phyloP scores from a whole-genome alignment of 2,113 vertebrate genomes.

The Microcebus tavaratra region DNA sequence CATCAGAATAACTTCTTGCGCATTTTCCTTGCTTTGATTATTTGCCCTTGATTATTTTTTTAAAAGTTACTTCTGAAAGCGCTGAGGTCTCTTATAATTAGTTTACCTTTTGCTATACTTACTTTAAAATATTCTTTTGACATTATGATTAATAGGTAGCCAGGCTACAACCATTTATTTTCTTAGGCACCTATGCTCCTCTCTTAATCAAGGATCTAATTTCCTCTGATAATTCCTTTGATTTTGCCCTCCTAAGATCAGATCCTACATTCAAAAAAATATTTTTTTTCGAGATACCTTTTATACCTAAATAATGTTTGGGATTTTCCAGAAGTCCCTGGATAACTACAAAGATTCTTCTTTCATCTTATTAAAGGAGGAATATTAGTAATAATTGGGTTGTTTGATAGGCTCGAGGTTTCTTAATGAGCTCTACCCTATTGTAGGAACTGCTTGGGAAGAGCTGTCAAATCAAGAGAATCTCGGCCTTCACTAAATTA shows the following conservation, averaged over 20 bases:
- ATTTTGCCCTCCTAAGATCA: slow-evolving; percentile 17
- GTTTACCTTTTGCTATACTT: not conserved
- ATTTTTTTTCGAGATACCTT: not conserved
- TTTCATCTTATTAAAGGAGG: slow-evolving; percentile 32
- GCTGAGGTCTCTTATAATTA: not conserved
- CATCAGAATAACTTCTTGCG: not conserved
- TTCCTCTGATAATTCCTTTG: not conserved
- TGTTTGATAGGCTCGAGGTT: slow-evolving; percentile 15
- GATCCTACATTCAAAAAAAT: not conserved
- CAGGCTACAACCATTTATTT: not conserved
- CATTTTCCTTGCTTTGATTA: not conserved
- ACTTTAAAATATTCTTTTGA: not conserved
- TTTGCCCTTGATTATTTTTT: not conserved
- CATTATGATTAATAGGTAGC: not conserved
- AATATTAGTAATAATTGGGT: slow-evolving; percentile 31
- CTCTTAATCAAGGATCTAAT: not conserved
- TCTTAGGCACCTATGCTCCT: not conserved
- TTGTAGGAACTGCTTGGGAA: not conserved
- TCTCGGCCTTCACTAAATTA: not conserved
- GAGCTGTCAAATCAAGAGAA: slow-evolving; percentile 39
- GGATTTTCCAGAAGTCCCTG: not conserved
- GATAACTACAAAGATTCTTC: not conserved
- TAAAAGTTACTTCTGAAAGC: not conserved
- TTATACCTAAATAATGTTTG: not conserved
- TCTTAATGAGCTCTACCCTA: slow-evolving; percentile 25